These are phyloP conservation scores for Monomorium pharaonis DNA, from an alignment of 1,140 invertebrate genomes.

Conservation along the genomic window DNA sequence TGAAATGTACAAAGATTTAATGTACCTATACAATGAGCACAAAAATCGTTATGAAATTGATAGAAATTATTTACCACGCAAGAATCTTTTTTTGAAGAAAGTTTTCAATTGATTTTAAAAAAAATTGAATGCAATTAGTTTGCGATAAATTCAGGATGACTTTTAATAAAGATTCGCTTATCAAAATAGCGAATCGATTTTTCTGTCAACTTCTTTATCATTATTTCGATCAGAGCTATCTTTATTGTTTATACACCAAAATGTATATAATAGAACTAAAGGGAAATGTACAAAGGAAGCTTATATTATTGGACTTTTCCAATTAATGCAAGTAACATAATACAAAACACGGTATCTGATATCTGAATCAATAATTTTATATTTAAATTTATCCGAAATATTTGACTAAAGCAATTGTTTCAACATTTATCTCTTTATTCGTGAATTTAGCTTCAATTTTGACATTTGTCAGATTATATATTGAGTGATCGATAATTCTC, in stretches of 20 bases:
- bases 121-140: neutral
- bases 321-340: neutral
- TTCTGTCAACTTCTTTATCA: neutral
- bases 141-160: neutral
- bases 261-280: neutral
- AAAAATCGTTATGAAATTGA: neutral
- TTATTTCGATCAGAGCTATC: neutral
- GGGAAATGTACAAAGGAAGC: neutral
- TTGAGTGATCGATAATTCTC: neutral
- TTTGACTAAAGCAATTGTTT: neutral
- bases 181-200: neutral
- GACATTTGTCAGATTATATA: neutral
- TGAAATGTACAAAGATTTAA: neutral
- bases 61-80: neutral
- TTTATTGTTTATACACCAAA: neutral
- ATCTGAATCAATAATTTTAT: slow-evolving; percentile 7
- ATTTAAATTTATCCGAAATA: slow-evolving; percentile 23
- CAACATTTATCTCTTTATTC: slow-evolving; percentile 27
- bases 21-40: neutral
- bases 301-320: slow-evolving; percentile 16
- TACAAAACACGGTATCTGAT: neutral
- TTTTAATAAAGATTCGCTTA: slow-evolving; percentile 6
- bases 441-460: neutral
- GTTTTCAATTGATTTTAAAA: neutral
- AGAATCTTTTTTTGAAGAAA: neutral